phyloP scores from a whole-genome alignment of 2,113 vertebrate species.

The Mus pahari region DNA sequence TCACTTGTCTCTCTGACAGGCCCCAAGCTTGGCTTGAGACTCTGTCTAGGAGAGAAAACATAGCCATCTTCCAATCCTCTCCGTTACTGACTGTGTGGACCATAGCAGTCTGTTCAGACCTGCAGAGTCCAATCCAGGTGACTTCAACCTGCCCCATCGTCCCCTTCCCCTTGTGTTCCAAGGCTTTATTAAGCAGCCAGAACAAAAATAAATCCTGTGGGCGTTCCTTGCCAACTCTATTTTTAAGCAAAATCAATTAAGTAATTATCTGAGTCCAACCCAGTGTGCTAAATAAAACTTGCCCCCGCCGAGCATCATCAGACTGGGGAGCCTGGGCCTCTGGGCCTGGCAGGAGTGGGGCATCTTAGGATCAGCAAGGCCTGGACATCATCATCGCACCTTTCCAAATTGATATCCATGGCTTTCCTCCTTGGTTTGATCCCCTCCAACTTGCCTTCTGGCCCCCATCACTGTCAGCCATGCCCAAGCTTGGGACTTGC shows the following conservation, averaged over 20 bases:
- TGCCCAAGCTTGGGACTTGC: not conserved
- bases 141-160: not conserved
- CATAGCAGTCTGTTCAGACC: not conserved
- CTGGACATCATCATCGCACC: not conserved
- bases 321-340: not conserved
- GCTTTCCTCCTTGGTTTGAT: slow-evolving; percentile 29
- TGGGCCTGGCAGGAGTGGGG: slow-evolving; percentile 6
- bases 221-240: slow-evolving; percentile 76
- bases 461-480: not conserved
- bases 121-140: slow-evolving; percentile 47
- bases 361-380: slow-evolving; percentile 29
- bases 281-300: slow-evolving; percentile 77
- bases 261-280: slow-evolving; percentile 82
- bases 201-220: slow-evolving; percentile 76
- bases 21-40: not conserved
- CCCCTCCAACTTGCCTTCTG: not conserved
- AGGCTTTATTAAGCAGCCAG: slow-evolving; percentile 79
- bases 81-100: not conserved
- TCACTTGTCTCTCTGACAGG: not conserved
- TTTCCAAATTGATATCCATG: slow-evolving; percentile 2
- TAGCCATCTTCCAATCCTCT: not conserved
- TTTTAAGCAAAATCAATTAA: slow-evolving; percentile 86
- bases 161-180: slow-evolving; percentile 66
- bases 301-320: slow-evolving; percentile 11
- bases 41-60: not conserved